phyloP scores from a whole-genome alignment of 2,113 vertebrate genomes.

The Nycticorax nycticorax region DNA sequence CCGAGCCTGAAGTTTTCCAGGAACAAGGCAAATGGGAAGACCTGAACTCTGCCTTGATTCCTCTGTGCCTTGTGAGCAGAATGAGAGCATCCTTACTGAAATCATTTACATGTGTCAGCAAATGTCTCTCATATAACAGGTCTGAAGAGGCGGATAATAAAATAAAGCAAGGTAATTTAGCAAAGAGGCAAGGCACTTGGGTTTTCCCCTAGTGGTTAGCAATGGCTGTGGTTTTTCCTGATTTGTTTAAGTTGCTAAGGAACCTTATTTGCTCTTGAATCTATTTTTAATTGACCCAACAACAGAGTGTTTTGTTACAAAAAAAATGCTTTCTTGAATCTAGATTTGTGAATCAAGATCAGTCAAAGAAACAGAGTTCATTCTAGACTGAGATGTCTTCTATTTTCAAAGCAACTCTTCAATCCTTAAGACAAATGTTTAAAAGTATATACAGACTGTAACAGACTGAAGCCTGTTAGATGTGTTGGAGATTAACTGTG shows the following conservation, averaged over 20 bases:
- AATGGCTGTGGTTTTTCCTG: background rate
- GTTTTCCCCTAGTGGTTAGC: background rate
- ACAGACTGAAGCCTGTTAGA: background rate
- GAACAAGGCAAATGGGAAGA: background rate
- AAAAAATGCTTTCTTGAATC: background rate
- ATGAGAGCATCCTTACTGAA: background rate
- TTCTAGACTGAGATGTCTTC: background rate
- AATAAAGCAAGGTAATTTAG: constrained; percentile 14
- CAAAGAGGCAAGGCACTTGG: background rate
- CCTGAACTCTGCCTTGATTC: background rate
- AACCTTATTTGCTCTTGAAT: constrained; percentile 3
- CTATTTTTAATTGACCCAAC: constrained; percentile 29
- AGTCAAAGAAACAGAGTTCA: background rate
- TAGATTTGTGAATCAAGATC: background rate
- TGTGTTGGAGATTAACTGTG: background rate
- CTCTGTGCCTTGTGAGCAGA: background rate
- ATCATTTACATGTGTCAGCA: background rate
- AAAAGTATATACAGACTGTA: background rate
- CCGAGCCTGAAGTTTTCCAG: background rate
- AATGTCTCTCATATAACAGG: background rate
- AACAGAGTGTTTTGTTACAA: background rate
- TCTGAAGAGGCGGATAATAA: constrained; percentile 6
- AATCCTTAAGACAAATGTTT: background rate
- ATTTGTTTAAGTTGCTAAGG: constrained; percentile 28
- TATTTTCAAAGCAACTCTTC: background rate